phyloP scores from a whole-genome alignment of 1,140 invertebrate genomes.

The Mercenaria mercenaria region DNA sequence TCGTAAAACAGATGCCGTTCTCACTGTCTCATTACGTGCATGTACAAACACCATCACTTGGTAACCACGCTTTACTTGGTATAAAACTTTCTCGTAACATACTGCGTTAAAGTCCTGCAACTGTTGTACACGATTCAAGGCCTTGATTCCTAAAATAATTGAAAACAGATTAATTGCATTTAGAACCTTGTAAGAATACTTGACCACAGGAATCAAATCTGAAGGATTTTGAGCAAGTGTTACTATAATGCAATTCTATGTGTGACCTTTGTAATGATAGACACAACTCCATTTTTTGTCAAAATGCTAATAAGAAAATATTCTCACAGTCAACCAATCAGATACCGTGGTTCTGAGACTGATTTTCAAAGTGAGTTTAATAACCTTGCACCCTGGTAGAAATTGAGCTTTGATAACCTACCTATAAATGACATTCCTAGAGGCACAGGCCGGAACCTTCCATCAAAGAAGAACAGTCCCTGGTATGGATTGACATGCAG shows the following conservation, averaged over 20 bases:
- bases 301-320: no score
- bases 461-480: constrained; percentile 99
- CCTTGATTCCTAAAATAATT: constrained; percentile 91
- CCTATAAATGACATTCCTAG: constrained; percentile 90
- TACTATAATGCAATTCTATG: no score
- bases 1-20: constrained; percentile 91
- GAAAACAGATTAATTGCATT: no score
- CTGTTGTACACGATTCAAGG: constrained; percentile 91
- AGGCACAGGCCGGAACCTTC: constrained; percentile 98
- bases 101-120: constrained; percentile 95
- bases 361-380: no score
- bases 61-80: constrained; percentile 95
- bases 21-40: constrained; percentile 97
- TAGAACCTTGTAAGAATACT: no score
- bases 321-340: no score
- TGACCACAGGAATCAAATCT: no score
- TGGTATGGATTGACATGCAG: constrained; percentile 96
- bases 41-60: constrained; percentile 99
- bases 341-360: no score
- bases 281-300: no score
- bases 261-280: no score
- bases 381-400: no score
- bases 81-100: constrained; percentile 96
- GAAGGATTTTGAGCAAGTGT: no score
- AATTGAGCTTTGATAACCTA: constrained; percentile 59